Percentiles rank a stretch among this genome's conserved stretches.
phyloP scores from a whole-genome alignment of 2,797 vertebrate genomes.

The Orientallactaga sibirica region DNA sequence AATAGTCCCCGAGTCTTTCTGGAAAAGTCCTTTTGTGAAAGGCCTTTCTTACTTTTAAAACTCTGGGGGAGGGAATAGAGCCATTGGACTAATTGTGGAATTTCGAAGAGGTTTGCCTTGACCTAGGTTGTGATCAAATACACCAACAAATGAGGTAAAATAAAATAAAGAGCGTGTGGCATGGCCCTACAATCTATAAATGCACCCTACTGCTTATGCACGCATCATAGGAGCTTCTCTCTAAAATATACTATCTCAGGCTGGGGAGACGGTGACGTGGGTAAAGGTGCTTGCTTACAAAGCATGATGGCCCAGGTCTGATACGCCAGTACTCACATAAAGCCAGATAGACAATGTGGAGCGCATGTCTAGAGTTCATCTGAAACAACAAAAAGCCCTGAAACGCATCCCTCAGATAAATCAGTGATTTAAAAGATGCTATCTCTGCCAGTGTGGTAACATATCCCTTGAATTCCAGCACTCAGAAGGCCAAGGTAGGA shows the following conservation, averaged over 20 bases:
- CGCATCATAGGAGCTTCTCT: background rate
- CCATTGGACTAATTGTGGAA: constrained; percentile 8
- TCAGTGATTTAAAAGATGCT: too few relatives aligned
- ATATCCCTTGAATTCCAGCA: too few relatives aligned
- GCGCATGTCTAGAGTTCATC: too few relatives aligned
- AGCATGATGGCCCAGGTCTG: too few relatives aligned
- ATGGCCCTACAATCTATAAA: background rate
- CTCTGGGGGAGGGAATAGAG: background rate
- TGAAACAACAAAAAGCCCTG: too few relatives aligned
- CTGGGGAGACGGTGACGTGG: too few relatives aligned
- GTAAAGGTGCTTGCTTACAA: too few relatives aligned
- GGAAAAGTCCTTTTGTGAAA: background rate
- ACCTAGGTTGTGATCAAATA: background rate
- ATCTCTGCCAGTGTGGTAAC: too few relatives aligned
- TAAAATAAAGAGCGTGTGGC: constrained; percentile 19
- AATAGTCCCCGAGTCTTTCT: background rate
- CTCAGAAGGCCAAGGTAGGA: too few relatives aligned
- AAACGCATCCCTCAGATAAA: too few relatives aligned
- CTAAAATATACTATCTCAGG: background rate
- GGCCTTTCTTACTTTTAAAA: background rate
- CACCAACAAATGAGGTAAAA: background rate
- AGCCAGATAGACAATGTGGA: too few relatives aligned
- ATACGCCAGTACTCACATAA: too few relatives aligned
- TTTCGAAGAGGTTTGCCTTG: background rate
- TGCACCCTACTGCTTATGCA: background rate